phyloP scores from a whole-genome alignment of 2,888 invertebrate genomes.

The Oscheius sp. region DNA sequence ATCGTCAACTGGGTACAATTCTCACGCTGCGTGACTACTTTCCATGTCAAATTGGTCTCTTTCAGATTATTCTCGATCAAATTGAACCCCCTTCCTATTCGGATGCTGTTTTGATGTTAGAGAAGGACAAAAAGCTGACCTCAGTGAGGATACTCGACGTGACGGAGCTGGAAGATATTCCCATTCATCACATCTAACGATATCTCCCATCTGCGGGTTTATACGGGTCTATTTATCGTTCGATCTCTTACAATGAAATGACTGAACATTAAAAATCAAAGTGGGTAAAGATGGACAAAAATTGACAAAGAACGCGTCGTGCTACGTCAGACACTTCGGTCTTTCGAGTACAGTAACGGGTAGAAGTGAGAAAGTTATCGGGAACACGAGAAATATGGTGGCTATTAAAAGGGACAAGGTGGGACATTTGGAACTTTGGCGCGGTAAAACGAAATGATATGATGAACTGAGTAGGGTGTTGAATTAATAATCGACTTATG shows the following conservation, averaged over 20 bases:
- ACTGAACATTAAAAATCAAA: constrained; percentile 28
- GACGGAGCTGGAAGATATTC: not conserved
- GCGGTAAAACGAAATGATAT: too few species aligned
- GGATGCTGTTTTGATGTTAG: constrained; percentile 10
- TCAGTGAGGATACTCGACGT: constrained; percentile 5
- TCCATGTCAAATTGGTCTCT: not conserved
- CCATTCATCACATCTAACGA: constrained; percentile 2
- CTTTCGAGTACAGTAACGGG: constrained; percentile 7
- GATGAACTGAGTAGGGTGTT: too few species aligned
- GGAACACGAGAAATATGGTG: too few species aligned
- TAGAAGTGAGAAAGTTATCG: too few species aligned
- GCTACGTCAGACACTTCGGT: constrained; percentile 7
- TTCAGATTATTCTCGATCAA: constrained; percentile 12
- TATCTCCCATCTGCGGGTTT: not conserved
- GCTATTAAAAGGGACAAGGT: too few species aligned
- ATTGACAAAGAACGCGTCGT: constrained; percentile 13
- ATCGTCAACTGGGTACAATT: not conserved
- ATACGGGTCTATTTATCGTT: constrained; percentile 8
- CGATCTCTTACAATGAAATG: not conserved
- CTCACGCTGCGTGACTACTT: constrained; percentile 11
- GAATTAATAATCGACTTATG: too few species aligned
- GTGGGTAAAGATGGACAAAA: constrained; percentile 4
- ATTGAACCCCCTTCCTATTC: constrained; percentile 11
- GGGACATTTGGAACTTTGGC: too few species aligned
- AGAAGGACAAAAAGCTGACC: not conserved